Evolutionary conservation across 2,888 invertebrate genomes (phyloP).

Genomic region (Lithophane leautieri): DNA sequence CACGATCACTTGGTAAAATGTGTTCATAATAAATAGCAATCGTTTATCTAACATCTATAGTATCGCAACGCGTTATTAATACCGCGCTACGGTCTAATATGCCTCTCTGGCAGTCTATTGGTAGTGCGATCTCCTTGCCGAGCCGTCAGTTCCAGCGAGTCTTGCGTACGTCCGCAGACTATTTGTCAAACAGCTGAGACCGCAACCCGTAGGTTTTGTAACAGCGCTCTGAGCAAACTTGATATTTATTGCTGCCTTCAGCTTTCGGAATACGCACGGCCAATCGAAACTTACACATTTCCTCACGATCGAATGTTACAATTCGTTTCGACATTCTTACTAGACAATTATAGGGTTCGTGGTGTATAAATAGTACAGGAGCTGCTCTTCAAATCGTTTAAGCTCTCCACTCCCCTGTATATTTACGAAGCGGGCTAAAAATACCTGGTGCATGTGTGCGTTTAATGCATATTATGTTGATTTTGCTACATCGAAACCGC

Average conservation of each 20-base stretch:
- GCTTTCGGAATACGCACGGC: constrained; percentile 81
- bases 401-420: constrained; percentile 72
- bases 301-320: constrained; percentile 71
- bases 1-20: constrained; percentile 80
- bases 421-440: constrained; percentile 79
- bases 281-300: constrained; percentile 77
- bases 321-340: constrained; percentile 65
- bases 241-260: constrained; percentile 84
- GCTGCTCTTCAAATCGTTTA: constrained; percentile 74
- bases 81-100: constrained; percentile 66
- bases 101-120: constrained; percentile 48
- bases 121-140: constrained; percentile 53
- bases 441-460: constrained; percentile 78
- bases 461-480: constrained; percentile 75
- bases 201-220: constrained; percentile 83
- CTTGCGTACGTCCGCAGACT: constrained; percentile 75
- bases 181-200: constrained; percentile 83
- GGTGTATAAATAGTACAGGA: constrained; percentile 73
- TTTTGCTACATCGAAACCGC: constrained; percentile 74
- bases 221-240: constrained; percentile 83
- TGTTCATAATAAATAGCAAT: constrained; percentile 83
- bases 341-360: constrained; percentile 58
- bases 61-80: constrained; percentile 76
- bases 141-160: constrained; percentile 67
- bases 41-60: constrained; percentile 79